These are phyloP conservation scores for Lottia scabra DNA, from an alignment of 2,888 invertebrate genomes.

Conservation along the genomic window DNA sequence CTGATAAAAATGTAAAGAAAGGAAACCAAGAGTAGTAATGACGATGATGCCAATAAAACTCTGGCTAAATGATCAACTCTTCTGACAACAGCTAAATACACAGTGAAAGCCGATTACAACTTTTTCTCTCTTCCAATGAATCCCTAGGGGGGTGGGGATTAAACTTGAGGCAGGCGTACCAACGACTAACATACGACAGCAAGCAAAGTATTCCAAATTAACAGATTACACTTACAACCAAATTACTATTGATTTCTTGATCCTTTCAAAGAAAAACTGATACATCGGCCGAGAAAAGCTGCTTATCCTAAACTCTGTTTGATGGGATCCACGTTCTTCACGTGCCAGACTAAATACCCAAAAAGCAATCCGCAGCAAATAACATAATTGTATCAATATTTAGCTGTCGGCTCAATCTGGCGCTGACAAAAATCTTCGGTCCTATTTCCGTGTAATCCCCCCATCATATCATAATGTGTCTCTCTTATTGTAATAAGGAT, in stretches of 20 bases:
- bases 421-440: background rate
- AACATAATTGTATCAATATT: slow-evolving; percentile 27
- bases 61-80: no score
- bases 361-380: slow-evolving; percentile 19
- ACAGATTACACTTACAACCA: slow-evolving; percentile 26
- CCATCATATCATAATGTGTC: slow-evolving; percentile 2
- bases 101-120: slow-evolving; percentile 2
- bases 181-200: background rate
- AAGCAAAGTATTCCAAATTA: slow-evolving; percentile 26
- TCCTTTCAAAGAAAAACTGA: slow-evolving; percentile 10
- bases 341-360: slow-evolving; percentile 4
- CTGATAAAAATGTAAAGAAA: no score
- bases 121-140: background rate
- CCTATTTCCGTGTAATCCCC: background rate
- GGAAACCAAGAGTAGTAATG: no score
- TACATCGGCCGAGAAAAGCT: background rate
- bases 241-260: slow-evolving; percentile 27
- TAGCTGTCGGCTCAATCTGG: slow-evolving; percentile 7
- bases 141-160: background rate
- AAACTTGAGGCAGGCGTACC: background rate
- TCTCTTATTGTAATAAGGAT: background rate
- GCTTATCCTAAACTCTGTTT: background rate
- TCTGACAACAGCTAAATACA: slow-evolving; percentile 1
- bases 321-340: background rate
- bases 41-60: no score